Conservation (phyloP, 1,140 invertebrate genomes). For the Heliothis virescens region DNA sequence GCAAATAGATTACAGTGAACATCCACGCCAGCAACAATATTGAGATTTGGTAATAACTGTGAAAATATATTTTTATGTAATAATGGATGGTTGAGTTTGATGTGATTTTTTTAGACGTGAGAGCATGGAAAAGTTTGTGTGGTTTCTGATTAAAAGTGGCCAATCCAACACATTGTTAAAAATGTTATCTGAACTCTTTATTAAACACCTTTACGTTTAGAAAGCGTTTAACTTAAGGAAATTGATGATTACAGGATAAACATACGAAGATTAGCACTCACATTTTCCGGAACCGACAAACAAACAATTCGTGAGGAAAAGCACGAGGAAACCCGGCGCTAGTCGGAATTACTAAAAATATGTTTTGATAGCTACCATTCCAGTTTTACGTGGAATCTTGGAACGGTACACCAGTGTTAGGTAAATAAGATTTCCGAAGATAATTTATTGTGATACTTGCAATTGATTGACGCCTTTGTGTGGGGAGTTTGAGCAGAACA, state of each 20-base stretch:
- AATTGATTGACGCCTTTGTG: background rate
- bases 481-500: background rate
- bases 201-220: no score
- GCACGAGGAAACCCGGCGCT: conserved; percentile 15
- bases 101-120: background rate
- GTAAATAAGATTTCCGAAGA: conserved; percentile 23
- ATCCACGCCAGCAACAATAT: background rate
- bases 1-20: conserved; percentile 18
- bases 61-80: conserved; percentile 27
- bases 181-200: no score
- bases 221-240: no score
- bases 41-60: conserved; percentile 35
- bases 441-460: conserved; percentile 9
- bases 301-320: conserved; percentile 27
- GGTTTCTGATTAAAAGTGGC: background rate
- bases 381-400: conserved; percentile 20
- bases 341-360: conserved; percentile 44
- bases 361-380: conserved; percentile 14
- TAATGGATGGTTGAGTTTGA: background rate
- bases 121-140: background rate
- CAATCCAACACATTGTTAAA: no score
- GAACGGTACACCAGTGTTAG: conserved; percentile 11
- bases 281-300: conserved; percentile 28
- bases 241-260: background rate
- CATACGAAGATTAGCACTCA: background rate